Conservation (phyloP, 2,113 vertebrate species). For the Chionis minor region DNA sequence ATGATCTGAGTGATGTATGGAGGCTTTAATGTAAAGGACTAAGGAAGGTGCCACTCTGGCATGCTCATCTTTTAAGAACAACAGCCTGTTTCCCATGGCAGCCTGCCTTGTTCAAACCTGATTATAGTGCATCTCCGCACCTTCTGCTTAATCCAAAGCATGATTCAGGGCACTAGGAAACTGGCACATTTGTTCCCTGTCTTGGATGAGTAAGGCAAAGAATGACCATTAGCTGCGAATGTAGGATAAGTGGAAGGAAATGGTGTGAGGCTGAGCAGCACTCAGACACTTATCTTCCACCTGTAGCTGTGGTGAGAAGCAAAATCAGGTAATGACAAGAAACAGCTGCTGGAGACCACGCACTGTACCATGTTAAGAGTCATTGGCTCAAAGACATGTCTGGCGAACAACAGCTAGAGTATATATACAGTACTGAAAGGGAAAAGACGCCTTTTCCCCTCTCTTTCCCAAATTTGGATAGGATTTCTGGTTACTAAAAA, state of each 20-base stretch:
- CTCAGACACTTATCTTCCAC: conserved; percentile 9
- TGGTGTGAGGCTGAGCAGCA: background rate
- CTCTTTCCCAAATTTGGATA: conserved; percentile 4
- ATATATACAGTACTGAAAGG: background rate
- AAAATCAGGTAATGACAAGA: conserved; percentile 33
- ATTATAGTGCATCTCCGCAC: background rate
- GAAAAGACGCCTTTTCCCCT: background rate
- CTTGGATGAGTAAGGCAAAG: background rate
- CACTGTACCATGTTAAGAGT: background rate
- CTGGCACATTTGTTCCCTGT: background rate
- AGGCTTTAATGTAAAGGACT: background rate
- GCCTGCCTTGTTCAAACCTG: background rate
- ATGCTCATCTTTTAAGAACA: background rate
- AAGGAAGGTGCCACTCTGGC: background rate
- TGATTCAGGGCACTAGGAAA: background rate
- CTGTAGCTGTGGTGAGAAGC: conserved; percentile 1
- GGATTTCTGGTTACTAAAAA: conserved; percentile 33
- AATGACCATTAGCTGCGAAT: background rate
- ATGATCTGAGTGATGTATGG: background rate
- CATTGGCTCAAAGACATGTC: background rate
- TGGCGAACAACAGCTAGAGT: background rate
- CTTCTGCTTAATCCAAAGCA: background rate
- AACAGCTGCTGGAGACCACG: background rate
- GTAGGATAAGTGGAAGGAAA: conserved; percentile 12
- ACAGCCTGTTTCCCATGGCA: background rate